Conservation (phyloP, 2,888 invertebrate species). For the Apodemia hepburni region DNA sequence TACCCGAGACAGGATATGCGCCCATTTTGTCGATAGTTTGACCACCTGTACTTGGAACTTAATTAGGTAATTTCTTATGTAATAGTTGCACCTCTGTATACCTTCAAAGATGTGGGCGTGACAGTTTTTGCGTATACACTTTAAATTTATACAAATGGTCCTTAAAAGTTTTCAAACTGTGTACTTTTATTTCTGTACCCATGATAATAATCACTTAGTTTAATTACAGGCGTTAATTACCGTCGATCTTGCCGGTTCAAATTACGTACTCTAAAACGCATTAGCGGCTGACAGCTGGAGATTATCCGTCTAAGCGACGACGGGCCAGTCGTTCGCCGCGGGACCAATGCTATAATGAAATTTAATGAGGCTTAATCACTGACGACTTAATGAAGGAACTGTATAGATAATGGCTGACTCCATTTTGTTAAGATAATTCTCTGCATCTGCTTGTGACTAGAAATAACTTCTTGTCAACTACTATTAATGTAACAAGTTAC, state of each 20-base stretch:
- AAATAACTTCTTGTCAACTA: constrained; percentile 4
- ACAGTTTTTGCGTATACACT: not conserved
- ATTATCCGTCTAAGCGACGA: constrained; percentile 77
- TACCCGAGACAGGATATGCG: too few species aligned
- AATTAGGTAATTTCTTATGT: too few species aligned
- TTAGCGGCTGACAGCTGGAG: constrained; percentile 78
- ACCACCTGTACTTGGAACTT: not conserved
- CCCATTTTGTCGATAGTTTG: too few species aligned
- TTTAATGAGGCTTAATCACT: constrained; percentile 78
- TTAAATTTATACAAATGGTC: not conserved
- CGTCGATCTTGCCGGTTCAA: constrained; percentile 77
- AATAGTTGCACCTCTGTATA: not conserved
- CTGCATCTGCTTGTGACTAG: constrained; percentile 12
- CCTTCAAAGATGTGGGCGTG: not conserved
- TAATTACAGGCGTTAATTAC: constrained; percentile 78
- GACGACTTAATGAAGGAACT: constrained; percentile 75
- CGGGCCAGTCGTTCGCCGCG: constrained; percentile 51
- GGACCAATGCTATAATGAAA: constrained; percentile 71
- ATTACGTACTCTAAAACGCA: constrained; percentile 81
- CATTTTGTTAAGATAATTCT: constrained; percentile 19
- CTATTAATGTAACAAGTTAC: not conserved
- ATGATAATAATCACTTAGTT: constrained; percentile 67
- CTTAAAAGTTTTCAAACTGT: not conserved
- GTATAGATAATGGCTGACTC: constrained; percentile 50
- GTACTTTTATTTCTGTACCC: constrained; percentile 1